A percentile compares a stretch with the other conserved stretches of the same genome.
phyloP scores from a whole-genome alignment of 2,797 vertebrate genomes.

The Cyprinodon diabolis region DNA sequence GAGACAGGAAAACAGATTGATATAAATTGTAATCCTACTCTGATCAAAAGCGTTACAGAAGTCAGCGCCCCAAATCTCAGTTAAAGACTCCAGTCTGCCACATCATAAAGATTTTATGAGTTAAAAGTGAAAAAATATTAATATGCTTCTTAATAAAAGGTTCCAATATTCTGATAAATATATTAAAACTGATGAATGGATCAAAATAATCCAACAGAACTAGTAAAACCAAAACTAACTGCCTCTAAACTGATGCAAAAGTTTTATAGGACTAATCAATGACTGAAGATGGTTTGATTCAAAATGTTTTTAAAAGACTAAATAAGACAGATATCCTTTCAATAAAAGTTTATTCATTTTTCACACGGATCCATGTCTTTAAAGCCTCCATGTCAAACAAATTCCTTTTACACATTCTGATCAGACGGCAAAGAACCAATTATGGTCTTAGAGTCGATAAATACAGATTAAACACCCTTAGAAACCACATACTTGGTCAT shows the following conservation, averaged over 20 bases:
- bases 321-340: not conserved
- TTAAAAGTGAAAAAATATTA: too few relatives aligned
- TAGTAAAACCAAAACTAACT: too few relatives aligned
- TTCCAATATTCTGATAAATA: not conserved
- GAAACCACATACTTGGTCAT: conserved; percentile 17
- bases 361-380: conserved; percentile 30
- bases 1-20: too few relatives aligned
- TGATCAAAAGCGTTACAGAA: too few relatives aligned
- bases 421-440: conserved; percentile 1
- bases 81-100: too few relatives aligned
- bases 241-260: not conserved
- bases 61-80: too few relatives aligned
- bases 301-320: too few relatives aligned
- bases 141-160: not conserved
- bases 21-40: too few relatives aligned
- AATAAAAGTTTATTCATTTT: not conserved
- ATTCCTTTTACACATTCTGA: conserved; percentile 46
- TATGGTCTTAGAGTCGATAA: conserved; percentile 18
- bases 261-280: not conserved
- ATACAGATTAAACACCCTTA: conserved; percentile 8
- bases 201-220: not conserved
- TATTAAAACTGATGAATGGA: not conserved
- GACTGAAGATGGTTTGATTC: not conserved
- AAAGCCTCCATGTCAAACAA: conserved; percentile 16
- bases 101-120: too few relatives aligned